Conservation (phyloP, 2,888 invertebrate species). For the Germaria angustata region DNA sequence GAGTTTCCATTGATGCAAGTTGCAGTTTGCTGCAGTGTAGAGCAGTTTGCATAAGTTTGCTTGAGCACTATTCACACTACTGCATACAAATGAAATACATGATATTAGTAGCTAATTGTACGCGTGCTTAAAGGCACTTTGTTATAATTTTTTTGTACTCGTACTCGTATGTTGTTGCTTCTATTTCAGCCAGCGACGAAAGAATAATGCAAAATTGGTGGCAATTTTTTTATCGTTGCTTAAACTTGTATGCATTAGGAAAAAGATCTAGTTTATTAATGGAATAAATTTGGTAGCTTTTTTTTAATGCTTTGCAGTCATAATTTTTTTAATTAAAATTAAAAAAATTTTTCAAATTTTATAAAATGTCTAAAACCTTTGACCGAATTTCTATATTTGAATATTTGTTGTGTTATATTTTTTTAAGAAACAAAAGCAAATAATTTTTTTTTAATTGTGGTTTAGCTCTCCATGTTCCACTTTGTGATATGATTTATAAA, state of each 20-base stretch:
- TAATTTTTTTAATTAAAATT: no score
- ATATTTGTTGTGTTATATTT: no score
- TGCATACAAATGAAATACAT: slow-evolving; percentile 61
- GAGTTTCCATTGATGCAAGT: not conserved
- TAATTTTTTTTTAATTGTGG: no score
- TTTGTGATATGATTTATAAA: no score
- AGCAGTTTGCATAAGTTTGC: not conserved
- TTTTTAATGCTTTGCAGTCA: no score
- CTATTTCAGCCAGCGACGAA: slow-evolving; percentile 25
- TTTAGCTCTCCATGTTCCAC: no score
- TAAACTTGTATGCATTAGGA: not conserved
- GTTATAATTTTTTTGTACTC: slow-evolving; percentile 45
- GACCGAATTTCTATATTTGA: no score
- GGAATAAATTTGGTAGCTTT: no score
- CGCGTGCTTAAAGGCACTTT: slow-evolving; percentile 66
- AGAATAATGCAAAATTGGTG: slow-evolving; percentile 13
- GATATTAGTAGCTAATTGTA: slow-evolving; percentile 65
- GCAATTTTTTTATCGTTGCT: not conserved
- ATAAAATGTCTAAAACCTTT: no score
- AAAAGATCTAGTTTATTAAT: no score
- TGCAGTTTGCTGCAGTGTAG: not conserved
- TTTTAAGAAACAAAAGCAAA: no score
- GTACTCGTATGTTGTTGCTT: slow-evolving; percentile 12
- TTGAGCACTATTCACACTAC: slow-evolving; percentile 24
- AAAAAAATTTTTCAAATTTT: no score